phyloP scores from a whole-genome alignment of 2,113 vertebrate species.

The Malurus melanocephalus region DNA sequence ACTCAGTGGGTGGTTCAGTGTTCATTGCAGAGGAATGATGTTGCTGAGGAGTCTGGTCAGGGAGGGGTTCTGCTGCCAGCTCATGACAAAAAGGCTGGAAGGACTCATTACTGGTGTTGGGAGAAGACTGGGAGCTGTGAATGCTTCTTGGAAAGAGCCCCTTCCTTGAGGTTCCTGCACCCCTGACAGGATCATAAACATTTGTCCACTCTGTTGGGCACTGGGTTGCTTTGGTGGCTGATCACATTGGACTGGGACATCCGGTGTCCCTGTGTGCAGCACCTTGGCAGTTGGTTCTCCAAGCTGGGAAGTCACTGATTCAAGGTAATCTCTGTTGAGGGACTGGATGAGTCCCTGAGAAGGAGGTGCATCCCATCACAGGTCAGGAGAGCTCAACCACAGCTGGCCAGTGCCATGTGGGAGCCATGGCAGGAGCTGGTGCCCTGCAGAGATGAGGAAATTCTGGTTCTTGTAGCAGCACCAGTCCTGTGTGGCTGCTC shows the following conservation, averaged over 20 bases:
- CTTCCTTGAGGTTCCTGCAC: background rate
- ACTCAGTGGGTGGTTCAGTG: background rate
- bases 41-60: background rate
- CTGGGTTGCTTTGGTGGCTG: background rate
- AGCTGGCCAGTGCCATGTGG: background rate
- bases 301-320: background rate
- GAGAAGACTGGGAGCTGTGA: background rate
- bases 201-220: fast-evolving
- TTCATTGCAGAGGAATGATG: background rate
- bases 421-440: background rate
- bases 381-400: background rate
- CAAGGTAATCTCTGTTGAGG: background rate
- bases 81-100: background rate
- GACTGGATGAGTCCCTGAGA: background rate
- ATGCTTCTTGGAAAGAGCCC: background rate
- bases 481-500: background rate
- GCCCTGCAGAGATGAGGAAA: background rate
- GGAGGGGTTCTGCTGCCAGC: background rate
- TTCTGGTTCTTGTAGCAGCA: background rate
- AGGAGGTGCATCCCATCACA: background rate
- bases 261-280: background rate
- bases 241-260: background rate
- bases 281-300: background rate
- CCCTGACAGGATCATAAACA: background rate
- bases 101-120: background rate